Evolutionary conservation across 2,888 invertebrate genomes (phyloP), one percentile per base, ranked within the genome.

Genomic region (Drosophila subquinaria): DNA sequence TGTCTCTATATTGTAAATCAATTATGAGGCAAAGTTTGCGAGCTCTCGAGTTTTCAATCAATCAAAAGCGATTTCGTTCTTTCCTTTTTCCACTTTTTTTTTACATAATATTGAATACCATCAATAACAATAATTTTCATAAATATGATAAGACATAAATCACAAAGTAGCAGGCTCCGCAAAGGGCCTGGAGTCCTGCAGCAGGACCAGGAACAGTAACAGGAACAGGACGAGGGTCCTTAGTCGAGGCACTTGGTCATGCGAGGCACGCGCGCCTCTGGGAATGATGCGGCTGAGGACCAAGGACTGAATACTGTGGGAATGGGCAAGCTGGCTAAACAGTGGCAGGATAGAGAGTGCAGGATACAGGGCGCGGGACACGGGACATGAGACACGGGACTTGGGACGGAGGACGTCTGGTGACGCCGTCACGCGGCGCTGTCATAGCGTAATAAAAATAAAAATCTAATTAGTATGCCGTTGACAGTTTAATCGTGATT

Each of bases 381-480:
- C 23, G 23, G 17, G 17, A 17, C 17, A 17, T 1, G 17, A 1
- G 23, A 23, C 23, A 33, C 43, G 52, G 68, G 27, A 42, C 38
- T 43, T 61, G 23, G 73, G 59, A 69, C 42, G 52, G 17, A 35
- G 52, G 69, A 56, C 62, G 67, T 66, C 68, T 69, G 71, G 73
- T 74, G 78, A 69, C 70, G 81, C 72, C 87, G 84, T 83, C 89
- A 86, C 76, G 90, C 84, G 87, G 82, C 70, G 86, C 83, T 86
- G 86, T 90, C 86, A 86, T 81, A 79, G 89, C 89, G 87, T 74
- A 88, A 86, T 86, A 86, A 86, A 86, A 86, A 90, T 92, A 91
- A 91, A 92, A 92, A 90, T 92, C 92, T 92, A 92, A 92, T 92
- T 92, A 92, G 92, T 92, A 92, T 92, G 92, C 92, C 89, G 92